Base-by-base conservation (phyloP, 2,797 vertebrate genomes). In the Urophycis tenuis region DNA sequence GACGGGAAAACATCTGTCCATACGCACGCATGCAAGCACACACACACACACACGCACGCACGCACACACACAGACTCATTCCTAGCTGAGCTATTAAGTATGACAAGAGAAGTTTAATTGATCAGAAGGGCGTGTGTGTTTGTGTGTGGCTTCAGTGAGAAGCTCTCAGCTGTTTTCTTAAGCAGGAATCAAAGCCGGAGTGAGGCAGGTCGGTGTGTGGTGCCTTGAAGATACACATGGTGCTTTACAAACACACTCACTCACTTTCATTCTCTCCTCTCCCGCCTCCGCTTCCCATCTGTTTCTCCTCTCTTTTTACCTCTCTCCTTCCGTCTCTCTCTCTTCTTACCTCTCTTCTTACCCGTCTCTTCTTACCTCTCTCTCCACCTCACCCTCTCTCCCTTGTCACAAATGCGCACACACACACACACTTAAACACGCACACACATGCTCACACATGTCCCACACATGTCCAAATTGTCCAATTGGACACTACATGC, bases 121-220 rank as follows among this genome's bases (percentile, higher is more conserved):
- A 53, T 22, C 45, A 53, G 45, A 53, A 22, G 45, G 45, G 45
- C 45, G 12, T 22, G 17, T 53, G 45, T 53, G 45, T 22, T 17
- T 53, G 17, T 53, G 17, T 22, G 45, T 53, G 45, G 3, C 45
- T 84, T 85, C 77, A 75, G 80, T 53, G 35, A 78, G 78, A 83
- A 77, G 60, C 79, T 83, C 77, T 83, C 41, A 80, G 72, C 75
- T 81, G 85, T 75, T 49, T 77, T 86, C 85, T 89, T 74, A 81
- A 87, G 81, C 84, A 74, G 49, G 77, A 88, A 89, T 89, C 90
- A 91, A 89, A 89, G 88, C 41, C 3, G 81, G 79, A 81, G 78
- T 60, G 34, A 69, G 83, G 75, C 87, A 88, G 85, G 83, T 86
- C 79, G 84, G 81, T 29, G n/a, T 75, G 83, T 87, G 83, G 79